Evolutionary conservation across 2,113 vertebrate species (phyloP).

Genomic region (Salvelinus sp.): DNA sequence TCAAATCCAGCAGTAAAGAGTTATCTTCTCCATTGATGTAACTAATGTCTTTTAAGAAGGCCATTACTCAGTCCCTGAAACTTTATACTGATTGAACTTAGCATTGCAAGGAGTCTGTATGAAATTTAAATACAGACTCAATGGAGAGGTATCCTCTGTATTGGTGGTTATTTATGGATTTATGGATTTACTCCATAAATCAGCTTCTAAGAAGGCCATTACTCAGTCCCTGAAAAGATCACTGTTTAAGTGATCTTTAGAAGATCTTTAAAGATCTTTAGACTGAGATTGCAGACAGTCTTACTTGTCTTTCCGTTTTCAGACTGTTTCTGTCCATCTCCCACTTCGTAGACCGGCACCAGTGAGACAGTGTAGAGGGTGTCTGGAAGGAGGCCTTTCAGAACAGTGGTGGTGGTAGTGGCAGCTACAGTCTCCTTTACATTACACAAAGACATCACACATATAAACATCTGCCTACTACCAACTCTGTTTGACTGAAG

Average conservation of each 20-base stretch:
- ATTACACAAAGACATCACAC: neutral
- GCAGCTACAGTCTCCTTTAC: slow-evolving; percentile 79
- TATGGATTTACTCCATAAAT: no score
- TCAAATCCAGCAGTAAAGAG: no score
- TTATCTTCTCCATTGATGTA: no score
- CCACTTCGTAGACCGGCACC: slow-evolving; percentile 81
- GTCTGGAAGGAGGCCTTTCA: slow-evolving; percentile 80
- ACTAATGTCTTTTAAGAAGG: no score
- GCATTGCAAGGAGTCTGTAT: neutral
- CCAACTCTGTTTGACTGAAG: no score
- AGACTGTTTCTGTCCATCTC: slow-evolving; percentile 80
- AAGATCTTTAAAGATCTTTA: neutral
- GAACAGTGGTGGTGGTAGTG: slow-evolving; percentile 80
- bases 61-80: no score
- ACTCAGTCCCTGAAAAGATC: neutral
- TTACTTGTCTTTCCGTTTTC: slow-evolving; percentile 82
- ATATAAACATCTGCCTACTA: no score
- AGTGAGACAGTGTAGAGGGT: slow-evolving; percentile 81
- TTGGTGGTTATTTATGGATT: no score
- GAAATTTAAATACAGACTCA: neutral
- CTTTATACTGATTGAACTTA: neutral
- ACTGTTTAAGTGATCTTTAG: no score
- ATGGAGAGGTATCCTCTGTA: no score
- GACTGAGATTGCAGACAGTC: neutral
- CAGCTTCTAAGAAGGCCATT: neutral